Conservation (phyloP, 2,113 vertebrate species). For the Chloebia gouldiae region DNA sequence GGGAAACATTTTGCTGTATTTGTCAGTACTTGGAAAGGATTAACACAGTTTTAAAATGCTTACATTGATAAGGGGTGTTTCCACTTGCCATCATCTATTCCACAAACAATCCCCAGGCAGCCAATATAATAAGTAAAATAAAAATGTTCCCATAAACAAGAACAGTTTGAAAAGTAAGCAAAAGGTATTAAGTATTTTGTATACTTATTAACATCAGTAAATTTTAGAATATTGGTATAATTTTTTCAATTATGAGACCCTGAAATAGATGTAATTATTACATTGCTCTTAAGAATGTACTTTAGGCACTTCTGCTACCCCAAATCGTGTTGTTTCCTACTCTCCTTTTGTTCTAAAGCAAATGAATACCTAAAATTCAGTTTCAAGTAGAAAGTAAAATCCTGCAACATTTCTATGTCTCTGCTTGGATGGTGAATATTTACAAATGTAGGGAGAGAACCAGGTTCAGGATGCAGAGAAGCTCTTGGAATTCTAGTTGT, state of each 20-base stretch:
- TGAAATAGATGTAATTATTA: neutral
- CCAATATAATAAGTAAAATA: neutral
- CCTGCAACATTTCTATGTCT: neutral
- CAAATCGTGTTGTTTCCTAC: neutral
- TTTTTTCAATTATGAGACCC: neutral
- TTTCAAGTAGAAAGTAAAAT: conserved; percentile 9
- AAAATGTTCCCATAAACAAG: neutral
- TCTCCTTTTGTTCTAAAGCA: neutral
- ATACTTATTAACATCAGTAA: neutral
- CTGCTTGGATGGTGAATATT: neutral
- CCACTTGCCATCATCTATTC: neutral
- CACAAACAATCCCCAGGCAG: neutral
- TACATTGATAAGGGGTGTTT: neutral
- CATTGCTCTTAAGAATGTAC: neutral
- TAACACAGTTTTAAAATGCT: neutral
- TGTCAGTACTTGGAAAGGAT: neutral
- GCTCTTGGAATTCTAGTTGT: neutral
- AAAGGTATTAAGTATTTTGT: neutral
- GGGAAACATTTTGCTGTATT: neutral
- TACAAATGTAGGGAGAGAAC: neutral
- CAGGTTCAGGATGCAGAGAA: neutral
- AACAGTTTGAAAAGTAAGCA: neutral
- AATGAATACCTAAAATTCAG: neutral
- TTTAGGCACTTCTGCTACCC: neutral
- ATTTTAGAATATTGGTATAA: neutral